A percentile compares a stretch with the other conserved stretches of the same genome.
These are phyloP conservation scores for Sciurus vulgaris DNA, from an alignment of 2,797 vertebrate species.

Conservation along the genomic window DNA sequence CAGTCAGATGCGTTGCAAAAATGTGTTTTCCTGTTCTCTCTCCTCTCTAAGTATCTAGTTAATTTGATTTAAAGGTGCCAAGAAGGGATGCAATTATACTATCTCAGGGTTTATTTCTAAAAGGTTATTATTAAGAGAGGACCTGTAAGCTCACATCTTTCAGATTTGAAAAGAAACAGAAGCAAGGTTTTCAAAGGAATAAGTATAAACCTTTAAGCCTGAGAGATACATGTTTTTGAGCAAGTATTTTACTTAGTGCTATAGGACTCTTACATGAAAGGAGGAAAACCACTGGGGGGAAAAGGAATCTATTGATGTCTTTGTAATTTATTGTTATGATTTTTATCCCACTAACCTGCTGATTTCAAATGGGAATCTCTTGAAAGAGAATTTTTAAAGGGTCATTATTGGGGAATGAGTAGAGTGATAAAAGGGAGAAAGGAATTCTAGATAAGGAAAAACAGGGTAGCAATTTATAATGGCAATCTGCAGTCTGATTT, in stretches of 20 bases:
- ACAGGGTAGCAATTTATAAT: slow-evolving; percentile 76
- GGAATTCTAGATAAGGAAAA: slow-evolving; percentile 79
- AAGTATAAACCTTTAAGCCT: slow-evolving; percentile 50
- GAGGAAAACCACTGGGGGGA: neutral
- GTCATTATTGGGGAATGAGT: slow-evolving; percentile 20
- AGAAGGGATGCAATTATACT: slow-evolving; percentile 44
- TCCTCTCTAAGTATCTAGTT: slow-evolving; percentile 72
- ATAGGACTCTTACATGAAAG: slow-evolving; percentile 5
- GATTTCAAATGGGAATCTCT: slow-evolving; percentile 47
- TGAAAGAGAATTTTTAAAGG: slow-evolving; percentile 51
- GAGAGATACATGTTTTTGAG: slow-evolving; percentile 49
- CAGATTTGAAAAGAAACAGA: slow-evolving; percentile 55
- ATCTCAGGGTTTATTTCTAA: slow-evolving; percentile 34
- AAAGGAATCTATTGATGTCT: slow-evolving; percentile 28
- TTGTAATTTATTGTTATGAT: slow-evolving; percentile 26
- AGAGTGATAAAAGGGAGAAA: slow-evolving; percentile 24
- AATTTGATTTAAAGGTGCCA: slow-evolving; percentile 77
- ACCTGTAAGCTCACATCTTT: neutral
- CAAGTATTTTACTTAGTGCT: slow-evolving; percentile 32
- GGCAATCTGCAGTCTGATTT: slow-evolving; percentile 87
- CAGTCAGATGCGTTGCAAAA: slow-evolving; percentile 85
- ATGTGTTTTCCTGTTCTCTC: slow-evolving; percentile 65
- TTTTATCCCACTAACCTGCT: neutral
- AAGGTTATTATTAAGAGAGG: slow-evolving; percentile 39
- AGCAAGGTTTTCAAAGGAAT: slow-evolving; percentile 34